phyloP scores from a whole-genome alignment of 2,113 vertebrate species.

The Manacus vitellinus region DNA sequence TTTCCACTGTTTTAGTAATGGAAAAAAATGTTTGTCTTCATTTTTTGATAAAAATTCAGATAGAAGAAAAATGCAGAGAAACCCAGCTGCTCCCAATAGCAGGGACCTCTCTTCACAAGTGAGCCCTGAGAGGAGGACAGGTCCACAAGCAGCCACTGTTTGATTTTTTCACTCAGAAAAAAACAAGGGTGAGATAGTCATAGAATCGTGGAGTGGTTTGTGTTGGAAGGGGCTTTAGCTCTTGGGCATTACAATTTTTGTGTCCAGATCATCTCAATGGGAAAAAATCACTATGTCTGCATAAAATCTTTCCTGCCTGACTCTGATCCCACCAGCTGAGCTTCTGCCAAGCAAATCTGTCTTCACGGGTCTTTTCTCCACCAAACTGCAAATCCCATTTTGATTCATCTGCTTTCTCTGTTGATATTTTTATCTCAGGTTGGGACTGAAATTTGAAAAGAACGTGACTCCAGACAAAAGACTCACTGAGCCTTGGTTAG shows the following conservation, averaged over 20 bases:
- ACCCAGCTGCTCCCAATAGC: neutral
- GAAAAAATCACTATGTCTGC: neutral
- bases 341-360: neutral
- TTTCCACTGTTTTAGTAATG: neutral
- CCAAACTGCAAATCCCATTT: neutral
- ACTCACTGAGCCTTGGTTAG: neutral
- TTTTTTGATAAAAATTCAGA: neutral
- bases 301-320: neutral
- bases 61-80: neutral
- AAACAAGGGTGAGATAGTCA: neutral
- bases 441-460: neutral
- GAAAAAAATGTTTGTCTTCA: neutral
- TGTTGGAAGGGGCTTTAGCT: neutral
- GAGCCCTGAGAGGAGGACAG: neutral
- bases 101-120: neutral
- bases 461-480: neutral
- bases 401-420: neutral
- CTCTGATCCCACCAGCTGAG: neutral
- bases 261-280: neutral
- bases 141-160: neutral
- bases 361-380: neutral
- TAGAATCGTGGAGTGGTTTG: neutral
- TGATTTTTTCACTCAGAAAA: neutral
- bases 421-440: neutral
- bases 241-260: neutral